Evolutionary conservation across 1,140 invertebrate genomes (phyloP), one percentile per base, ranked within the genome.

Genomic region (Plutomurus gul): DNA sequence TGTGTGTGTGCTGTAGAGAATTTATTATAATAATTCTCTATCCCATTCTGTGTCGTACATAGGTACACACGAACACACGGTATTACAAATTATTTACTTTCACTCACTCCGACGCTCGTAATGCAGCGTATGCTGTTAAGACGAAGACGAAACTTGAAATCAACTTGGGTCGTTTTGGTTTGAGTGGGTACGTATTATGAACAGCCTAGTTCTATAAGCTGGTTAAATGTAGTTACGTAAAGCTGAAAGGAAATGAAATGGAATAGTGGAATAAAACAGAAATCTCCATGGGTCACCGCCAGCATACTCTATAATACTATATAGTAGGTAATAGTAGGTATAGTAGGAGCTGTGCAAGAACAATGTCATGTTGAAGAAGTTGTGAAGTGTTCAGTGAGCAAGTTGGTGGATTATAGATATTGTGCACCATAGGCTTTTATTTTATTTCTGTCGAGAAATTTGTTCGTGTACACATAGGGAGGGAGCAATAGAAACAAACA

Each of bases 81-180:
- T 43, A 46, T 43, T 73, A 73, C 70, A 73, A 73, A 73, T 73
- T 40, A 73, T 73, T 73, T 73, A 46, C 70, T 73, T 73, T 73
- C 70, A 73, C 56, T 65, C 36, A 30, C 30, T 30, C 56, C 56
- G 56, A 65, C 56, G 13, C 13, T 65, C 56, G 25, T 60, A n/a
- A 4, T n/a, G 39, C 11, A 43, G 10, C 39, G 11, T 13, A 10
- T 43, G n/a, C n/a, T 43, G 27, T 65, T 65, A 16, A 33, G 56
- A 7, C 5, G n/a, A 18, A 47, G 20, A 47, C 13, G 43, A n/a
- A n/a, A n/a, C n/a, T n/a, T n/a, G n/a, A n/a, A n/a, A n/a, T n/a
- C n/a, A n/a, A n/a, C n/a, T n/a, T n/a, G n/a, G n/a, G n/a, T n/a
- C 13, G 20, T 47, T 16, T 6, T 16, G n/a, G 43, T 18, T 25